Evolutionary conservation across 2,113 vertebrate genomes (phyloP).

Genomic region (Larimichthys polyactis): DNA sequence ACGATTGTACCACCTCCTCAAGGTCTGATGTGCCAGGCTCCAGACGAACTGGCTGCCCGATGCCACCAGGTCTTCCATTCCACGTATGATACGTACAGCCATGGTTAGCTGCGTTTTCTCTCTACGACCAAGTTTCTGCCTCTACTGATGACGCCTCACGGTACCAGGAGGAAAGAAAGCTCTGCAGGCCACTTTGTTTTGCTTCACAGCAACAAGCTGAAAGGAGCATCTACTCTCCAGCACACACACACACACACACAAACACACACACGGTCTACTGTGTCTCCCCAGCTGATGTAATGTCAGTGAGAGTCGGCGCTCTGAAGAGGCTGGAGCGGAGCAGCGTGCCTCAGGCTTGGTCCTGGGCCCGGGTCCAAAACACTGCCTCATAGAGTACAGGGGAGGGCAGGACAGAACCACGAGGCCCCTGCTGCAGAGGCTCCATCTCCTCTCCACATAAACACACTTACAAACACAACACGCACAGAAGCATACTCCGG

Average conservation of each 20-base stretch:
- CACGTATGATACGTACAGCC: constrained; percentile 90
- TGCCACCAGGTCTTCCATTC: constrained; percentile 91
- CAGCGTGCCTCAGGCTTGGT: constrained; percentile 82
- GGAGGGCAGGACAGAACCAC: constrained; percentile 72
- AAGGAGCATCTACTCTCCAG: constrained; percentile 40
- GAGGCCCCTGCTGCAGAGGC: constrained; percentile 60
- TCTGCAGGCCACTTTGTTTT: constrained; percentile 43
- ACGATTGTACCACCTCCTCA: constrained; percentile 90
- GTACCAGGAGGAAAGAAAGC: constrained; percentile 7
- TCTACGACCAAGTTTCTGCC: constrained; percentile 1
- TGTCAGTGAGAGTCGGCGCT: constrained; percentile 72
- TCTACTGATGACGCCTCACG: constrained; percentile 34
- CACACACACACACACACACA: constrained; percentile 34
- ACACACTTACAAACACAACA: constrained; percentile 52
- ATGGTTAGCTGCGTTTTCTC: constrained; percentile 71
- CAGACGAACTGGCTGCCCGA: constrained; percentile 90
- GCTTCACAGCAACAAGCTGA: constrained; percentile 54
- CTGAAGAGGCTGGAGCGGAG: constrained; percentile 76
- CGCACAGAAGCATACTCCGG: constrained; percentile 13
- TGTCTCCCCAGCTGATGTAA: constrained; percentile 76
- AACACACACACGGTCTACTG: constrained; percentile 52
- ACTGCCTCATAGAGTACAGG: constrained; percentile 81
- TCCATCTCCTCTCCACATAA: constrained; percentile 51
- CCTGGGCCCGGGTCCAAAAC: constrained; percentile 86
- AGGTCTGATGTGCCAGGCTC: constrained; percentile 88